Conservation (phyloP, 2,113 vertebrate genomes). For the Isurus oxyrinchus region DNA sequence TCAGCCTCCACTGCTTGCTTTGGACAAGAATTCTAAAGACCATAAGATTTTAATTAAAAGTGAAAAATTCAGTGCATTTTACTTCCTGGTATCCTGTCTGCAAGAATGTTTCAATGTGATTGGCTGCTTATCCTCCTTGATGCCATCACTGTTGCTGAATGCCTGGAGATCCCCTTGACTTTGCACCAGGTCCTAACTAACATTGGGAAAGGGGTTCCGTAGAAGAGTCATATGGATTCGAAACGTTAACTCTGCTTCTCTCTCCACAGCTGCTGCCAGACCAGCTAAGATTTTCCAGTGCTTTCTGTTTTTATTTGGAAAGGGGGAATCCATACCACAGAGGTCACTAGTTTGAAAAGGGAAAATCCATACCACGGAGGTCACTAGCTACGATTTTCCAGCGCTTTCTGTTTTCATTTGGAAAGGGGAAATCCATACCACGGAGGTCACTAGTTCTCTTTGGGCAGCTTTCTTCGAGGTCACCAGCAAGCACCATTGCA, state of each 20-base stretch:
- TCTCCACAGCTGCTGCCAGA: too few species aligned
- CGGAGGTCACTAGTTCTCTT: neutral
- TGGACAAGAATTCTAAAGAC: neutral
- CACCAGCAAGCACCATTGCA: neutral
- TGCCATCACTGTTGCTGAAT: neutral
- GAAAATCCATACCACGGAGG: neutral
- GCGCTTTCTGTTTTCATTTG: too few species aligned
- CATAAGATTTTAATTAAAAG: neutral
- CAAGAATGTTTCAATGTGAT: neutral
- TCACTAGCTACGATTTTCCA: neutral
- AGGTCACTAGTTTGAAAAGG: neutral
- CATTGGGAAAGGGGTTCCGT: neutral
- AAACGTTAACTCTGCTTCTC: too few species aligned
- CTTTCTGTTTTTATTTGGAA: too few species aligned
- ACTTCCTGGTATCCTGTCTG: neutral
- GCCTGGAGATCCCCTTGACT: neutral
- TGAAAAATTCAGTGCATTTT: neutral
- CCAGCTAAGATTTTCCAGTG: too few species aligned
- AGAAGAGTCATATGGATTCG: too few species aligned
- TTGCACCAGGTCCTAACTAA: neutral
- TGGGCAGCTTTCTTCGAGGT: neutral
- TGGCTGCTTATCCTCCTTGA: neutral
- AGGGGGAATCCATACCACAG: neutral
- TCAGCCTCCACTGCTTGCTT: neutral
- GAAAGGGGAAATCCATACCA: neutral